Evolutionary conservation across 2,797 vertebrate genomes (phyloP).

Genomic region (Echeneis naucrates): DNA sequence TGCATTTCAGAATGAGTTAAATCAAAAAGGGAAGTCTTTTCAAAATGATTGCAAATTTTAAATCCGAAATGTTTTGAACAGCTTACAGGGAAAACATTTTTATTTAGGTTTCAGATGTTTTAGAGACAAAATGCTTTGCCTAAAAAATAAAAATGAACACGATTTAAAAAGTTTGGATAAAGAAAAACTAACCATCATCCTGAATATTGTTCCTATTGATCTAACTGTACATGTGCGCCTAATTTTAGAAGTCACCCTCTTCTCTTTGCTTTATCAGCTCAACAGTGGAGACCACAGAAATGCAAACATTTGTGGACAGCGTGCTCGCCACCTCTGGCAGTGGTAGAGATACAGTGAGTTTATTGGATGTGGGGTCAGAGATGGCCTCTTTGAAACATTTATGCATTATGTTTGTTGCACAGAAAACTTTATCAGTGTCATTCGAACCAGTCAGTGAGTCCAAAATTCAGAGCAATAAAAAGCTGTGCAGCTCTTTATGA

Average conservation of each 20-base stretch:
- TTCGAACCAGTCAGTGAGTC: not conserved
- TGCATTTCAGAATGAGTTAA: not conserved
- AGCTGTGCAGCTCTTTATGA: slow-evolving; percentile 21
- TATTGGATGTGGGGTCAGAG: not conserved
- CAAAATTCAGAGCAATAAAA: slow-evolving; percentile 24
- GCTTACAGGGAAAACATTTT: too few species aligned
- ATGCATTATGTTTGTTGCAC: not conserved
- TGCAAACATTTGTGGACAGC: not conserved
- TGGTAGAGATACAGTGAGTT: not conserved
- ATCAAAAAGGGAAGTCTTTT: too few species aligned
- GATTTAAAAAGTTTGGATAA: too few species aligned
- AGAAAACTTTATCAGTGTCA: not conserved
- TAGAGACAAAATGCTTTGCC: too few species aligned
- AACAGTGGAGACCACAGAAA: slow-evolving; percentile 2
- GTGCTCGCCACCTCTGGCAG: not conserved
- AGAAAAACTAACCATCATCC: too few species aligned
- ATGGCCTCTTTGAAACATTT: not conserved
- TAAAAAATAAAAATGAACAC: too few species aligned
- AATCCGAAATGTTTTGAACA: too few species aligned
- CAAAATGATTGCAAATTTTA: not conserved
- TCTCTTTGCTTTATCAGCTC: slow-evolving; percentile 18
- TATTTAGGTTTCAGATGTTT: too few species aligned
- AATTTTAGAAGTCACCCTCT: slow-evolving; percentile 38
- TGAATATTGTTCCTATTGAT: too few species aligned
- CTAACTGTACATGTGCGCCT: not conserved